phyloP scores from a whole-genome alignment of 2,113 vertebrate species.

The Megaceryle maxima region DNA sequence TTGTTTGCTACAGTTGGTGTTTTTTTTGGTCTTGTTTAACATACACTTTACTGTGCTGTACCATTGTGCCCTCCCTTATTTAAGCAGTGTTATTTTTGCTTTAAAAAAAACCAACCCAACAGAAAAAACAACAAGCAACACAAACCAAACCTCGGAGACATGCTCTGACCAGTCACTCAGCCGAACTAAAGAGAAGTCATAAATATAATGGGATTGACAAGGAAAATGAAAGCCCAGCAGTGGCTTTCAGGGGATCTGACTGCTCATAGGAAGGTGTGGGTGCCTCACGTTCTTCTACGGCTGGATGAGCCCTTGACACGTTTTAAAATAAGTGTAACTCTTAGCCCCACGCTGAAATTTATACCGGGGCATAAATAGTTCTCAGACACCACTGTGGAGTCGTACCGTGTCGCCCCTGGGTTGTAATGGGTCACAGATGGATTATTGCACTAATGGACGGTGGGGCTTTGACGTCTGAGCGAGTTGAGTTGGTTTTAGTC shows the following conservation, averaged over 20 bases:
- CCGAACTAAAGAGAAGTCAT: conserved; percentile 27
- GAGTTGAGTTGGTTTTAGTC: not conserved
- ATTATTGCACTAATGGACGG: not conserved
- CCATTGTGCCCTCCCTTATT: not conserved
- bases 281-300: not conserved
- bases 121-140: not conserved
- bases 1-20: conserved; percentile 69
- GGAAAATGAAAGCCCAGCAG: conserved; percentile 37
- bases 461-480: not conserved
- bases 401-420: not conserved
- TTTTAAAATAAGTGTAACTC: not conserved
- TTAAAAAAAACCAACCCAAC: not conserved
- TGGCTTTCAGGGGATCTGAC: conserved; percentile 8
- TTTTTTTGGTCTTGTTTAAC: conserved; percentile 35
- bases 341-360: not conserved
- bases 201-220: conserved; percentile 60
- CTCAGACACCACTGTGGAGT: not conserved
- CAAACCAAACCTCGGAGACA: not conserved
- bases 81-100: conserved; percentile 48
- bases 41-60: not conserved
- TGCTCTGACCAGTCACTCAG: conserved; percentile 65
- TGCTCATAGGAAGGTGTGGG: not conserved
- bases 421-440: not conserved
- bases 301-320: not conserved
- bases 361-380: not conserved